These are phyloP conservation scores for Criorhina ranunculi DNA, from an alignment of 2,888 invertebrate species.

Conservation along the genomic window DNA sequence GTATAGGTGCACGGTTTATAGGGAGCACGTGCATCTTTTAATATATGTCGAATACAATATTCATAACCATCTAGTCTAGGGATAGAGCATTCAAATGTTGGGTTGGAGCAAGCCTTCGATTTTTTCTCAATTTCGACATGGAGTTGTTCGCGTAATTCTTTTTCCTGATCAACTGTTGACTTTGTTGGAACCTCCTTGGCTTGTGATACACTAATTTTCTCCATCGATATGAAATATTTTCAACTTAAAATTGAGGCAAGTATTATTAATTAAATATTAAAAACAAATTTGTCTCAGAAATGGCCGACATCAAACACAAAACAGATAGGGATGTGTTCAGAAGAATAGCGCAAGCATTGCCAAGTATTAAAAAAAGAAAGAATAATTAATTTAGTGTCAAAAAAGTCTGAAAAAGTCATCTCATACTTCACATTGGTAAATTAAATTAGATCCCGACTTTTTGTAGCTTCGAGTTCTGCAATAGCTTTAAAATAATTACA, in stretches of 20 bases:
- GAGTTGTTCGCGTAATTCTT: constrained; percentile 85
- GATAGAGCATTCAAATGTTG: constrained; percentile 88
- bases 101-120: constrained; percentile 87
- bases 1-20: constrained; percentile 92
- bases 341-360: too few relatives aligned
- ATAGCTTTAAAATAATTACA: too few relatives aligned
- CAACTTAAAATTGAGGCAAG: neutral
- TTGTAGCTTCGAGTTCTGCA: too few relatives aligned
- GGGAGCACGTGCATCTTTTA: constrained; percentile 93
- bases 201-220: constrained; percentile 44
- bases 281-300: constrained; percentile 13
- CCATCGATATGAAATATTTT: constrained; percentile 25
- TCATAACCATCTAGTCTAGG: constrained; percentile 89
- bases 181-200: constrained; percentile 38
- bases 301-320: constrained; percentile 7
- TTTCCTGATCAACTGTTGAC: constrained; percentile 79
- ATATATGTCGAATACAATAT: constrained; percentile 93
- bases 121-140: constrained; percentile 88
- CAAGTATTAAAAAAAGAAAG: too few relatives aligned
- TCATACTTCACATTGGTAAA: too few relatives aligned
- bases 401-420: too few relatives aligned
- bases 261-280: neutral
- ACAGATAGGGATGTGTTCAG: constrained; percentile 10
- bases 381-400: too few relatives aligned
- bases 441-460: too few relatives aligned